Evolutionary conservation across 2,888 invertebrate genomes (phyloP).

Genomic region (Coelopa pilipes): DNA sequence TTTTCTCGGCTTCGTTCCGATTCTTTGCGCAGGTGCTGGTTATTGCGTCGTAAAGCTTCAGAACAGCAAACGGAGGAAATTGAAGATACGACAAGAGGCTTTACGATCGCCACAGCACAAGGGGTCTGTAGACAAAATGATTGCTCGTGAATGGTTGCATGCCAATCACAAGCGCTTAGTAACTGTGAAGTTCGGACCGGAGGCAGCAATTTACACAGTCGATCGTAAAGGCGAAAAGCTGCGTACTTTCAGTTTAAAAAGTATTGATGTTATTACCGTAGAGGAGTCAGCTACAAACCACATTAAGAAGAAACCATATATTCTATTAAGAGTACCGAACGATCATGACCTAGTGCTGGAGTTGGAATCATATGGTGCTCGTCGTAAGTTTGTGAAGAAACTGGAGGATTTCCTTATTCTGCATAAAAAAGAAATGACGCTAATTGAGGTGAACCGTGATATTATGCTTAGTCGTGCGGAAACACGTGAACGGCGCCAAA

Average conservation of each 20-base stretch:
- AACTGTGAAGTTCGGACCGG: constrained; percentile 90
- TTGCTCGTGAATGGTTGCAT: constrained; percentile 93
- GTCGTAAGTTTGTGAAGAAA: constrained; percentile 88
- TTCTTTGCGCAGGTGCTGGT: constrained; percentile 90
- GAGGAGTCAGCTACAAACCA: constrained; percentile 85
- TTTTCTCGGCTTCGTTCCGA: constrained; percentile 90
- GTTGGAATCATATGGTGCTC: constrained; percentile 82
- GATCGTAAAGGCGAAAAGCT: constrained; percentile 93
- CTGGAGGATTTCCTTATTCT: constrained; percentile 85
- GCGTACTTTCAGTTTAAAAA: constrained; percentile 81
- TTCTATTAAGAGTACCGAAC: constrained; percentile 82
- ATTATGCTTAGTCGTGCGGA: constrained; percentile 91
- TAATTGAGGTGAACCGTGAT: constrained; percentile 79
- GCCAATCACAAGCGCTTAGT: constrained; percentile 90
- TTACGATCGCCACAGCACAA: constrained; percentile 68
- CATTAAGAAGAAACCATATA: constrained; percentile 81
- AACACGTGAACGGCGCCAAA: constrained; percentile 92
- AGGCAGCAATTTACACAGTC: constrained; percentile 85
- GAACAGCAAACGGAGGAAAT: constrained; percentile 81
- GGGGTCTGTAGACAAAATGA: constrained; percentile 89
- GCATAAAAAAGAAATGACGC: constrained; percentile 83
- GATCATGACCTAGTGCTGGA: constrained; percentile 95
- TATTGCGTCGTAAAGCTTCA: constrained; percentile 93
- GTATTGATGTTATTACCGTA: constrained; percentile 82
- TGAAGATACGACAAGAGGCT: constrained; percentile 80